Percentiles rank a stretch among this genome's conserved stretches.
Conservation (phyloP, 2,113 vertebrate genomes). For the Perca fluviatilis region DNA sequence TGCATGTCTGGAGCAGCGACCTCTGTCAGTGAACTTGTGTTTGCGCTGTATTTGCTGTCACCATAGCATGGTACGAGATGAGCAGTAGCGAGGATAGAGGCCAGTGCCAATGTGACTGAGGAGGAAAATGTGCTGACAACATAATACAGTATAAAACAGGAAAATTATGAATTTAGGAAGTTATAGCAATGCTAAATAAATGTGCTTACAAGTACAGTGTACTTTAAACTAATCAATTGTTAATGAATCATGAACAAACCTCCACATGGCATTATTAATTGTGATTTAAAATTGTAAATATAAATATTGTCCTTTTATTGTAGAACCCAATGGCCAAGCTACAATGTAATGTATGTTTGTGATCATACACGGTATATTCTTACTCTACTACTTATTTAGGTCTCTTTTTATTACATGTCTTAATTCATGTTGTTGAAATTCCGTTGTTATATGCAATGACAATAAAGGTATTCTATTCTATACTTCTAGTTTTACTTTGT, state of each 20-base stretch:
- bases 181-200: neutral
- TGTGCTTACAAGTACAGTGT: neutral
- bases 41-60: neutral
- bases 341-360: no score
- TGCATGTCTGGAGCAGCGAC: constrained; percentile 14
- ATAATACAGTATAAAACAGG: neutral
- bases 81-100: neutral
- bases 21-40: constrained; percentile 12
- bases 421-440: no score
- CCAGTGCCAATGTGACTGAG: fast-evolving
- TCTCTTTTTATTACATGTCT: no score
- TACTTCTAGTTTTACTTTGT: neutral
- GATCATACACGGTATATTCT: neutral
- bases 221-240: neutral
- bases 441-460: no score
- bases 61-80: neutral
- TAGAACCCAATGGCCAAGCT: neutral
- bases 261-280: neutral
- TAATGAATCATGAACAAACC: neutral
- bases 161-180: neutral
- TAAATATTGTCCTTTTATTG: neutral
- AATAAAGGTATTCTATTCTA: no score
- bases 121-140: neutral
- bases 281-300: neutral
- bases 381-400: no score